Percentiles rank a stretch among this genome's conserved stretches.
phyloP scores from a whole-genome alignment of 2,797 vertebrate species.

The Neostethus bicornis region DNA sequence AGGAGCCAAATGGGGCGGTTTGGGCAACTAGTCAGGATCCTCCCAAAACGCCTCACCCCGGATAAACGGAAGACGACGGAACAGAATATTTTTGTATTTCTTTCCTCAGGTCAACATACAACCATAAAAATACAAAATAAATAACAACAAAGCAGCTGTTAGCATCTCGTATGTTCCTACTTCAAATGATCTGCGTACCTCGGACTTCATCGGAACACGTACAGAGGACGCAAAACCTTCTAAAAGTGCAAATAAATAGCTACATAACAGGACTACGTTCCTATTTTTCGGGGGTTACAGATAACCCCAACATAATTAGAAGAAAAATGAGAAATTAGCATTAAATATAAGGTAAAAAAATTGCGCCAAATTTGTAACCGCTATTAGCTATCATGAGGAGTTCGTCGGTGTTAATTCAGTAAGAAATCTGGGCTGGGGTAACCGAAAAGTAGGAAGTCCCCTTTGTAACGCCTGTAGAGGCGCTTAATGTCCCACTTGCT shows the following conservation, averaged over 20 bases:
- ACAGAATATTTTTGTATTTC: too few species aligned
- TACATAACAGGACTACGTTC: slow-evolving; percentile 40
- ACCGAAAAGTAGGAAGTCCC: slow-evolving; percentile 94
- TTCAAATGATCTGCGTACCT: too few species aligned
- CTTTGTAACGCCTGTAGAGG: slow-evolving; percentile 88
- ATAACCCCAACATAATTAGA: slow-evolving; percentile 6
- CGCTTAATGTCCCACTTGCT: slow-evolving; percentile 89
- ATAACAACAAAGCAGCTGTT: too few species aligned
- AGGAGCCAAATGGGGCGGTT: too few species aligned
- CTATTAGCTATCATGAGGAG: slow-evolving; percentile 13
- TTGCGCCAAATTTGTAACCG: too few species aligned
- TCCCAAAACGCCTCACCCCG: too few species aligned
- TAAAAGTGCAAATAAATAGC: slow-evolving; percentile 43
- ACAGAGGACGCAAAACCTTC: slow-evolving; percentile 13
- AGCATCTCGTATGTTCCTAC: too few species aligned
- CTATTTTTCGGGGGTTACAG: slow-evolving; percentile 15
- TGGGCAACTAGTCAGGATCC: too few species aligned
- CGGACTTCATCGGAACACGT: slow-evolving; percentile 3
- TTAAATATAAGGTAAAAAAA: slow-evolving; percentile 22
- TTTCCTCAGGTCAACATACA: too few species aligned
- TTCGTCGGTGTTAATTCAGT: slow-evolving; percentile 68
- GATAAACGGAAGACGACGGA: too few species aligned
- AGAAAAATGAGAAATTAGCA: slow-evolving; percentile 15
- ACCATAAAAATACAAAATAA: too few species aligned
- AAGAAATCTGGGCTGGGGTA: slow-evolving; percentile 92